Percentiles rank a stretch among this genome's conserved stretches.
These are phyloP conservation scores for Drosophila fuyamai DNA, from an alignment of 1,140 invertebrate species.

Conservation along the genomic window DNA sequence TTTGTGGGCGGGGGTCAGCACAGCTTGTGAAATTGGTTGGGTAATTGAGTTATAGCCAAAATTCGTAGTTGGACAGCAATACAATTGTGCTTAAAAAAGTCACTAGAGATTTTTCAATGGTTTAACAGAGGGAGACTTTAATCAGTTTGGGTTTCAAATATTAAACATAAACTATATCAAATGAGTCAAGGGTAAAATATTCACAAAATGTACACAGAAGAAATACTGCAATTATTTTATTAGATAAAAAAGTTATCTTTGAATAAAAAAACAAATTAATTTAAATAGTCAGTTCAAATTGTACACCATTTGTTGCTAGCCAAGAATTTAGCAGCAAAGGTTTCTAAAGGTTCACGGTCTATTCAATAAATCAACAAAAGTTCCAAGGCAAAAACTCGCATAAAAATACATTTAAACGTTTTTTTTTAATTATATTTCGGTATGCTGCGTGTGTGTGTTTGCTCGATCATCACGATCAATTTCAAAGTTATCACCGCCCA, in stretches of 20 bases:
- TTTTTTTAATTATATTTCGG: slow-evolving; percentile 2
- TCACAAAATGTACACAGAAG: no score
- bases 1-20: neutral
- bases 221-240: no score
- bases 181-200: no score
- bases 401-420: slow-evolving; percentile 11
- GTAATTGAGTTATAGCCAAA: slow-evolving; percentile 44
- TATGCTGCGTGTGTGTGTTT: neutral
- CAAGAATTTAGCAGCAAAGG: slow-evolving; percentile 13
- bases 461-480: slow-evolving; percentile 45
- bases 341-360: slow-evolving; percentile 41
- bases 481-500: slow-evolving; percentile 54
- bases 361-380: slow-evolving; percentile 26
- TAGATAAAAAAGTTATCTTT: no score
- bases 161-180: neutral
- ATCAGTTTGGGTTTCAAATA: no score
- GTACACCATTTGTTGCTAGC: neutral
- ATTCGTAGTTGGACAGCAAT: slow-evolving; percentile 15
- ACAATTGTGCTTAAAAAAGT: neutral
- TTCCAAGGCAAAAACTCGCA: slow-evolving; percentile 32
- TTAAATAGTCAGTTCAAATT: no score
- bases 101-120: neutral
- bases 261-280: no score
- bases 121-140: neutral
- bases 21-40: slow-evolving; percentile 40